Conservation (phyloP, 2,888 invertebrate species). For the Syrista parreyssii region DNA sequence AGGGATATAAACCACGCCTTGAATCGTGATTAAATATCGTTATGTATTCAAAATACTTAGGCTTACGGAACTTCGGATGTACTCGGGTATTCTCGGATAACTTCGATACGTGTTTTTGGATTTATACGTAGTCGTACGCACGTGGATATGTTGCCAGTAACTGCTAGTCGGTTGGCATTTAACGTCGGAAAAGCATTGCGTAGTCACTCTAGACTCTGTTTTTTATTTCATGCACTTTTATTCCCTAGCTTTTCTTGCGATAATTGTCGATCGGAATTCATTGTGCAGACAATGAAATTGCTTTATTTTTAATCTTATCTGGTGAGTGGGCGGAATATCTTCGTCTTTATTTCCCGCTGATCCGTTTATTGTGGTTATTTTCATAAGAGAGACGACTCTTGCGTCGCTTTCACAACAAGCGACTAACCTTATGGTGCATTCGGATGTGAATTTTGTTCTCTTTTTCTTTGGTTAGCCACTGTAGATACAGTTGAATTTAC, state of each 20-base stretch:
- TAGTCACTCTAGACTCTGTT: neutral
- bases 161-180: neutral
- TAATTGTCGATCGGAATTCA: neutral
- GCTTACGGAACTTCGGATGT: neutral
- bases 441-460: neutral
- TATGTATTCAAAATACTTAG: neutral
- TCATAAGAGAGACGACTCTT: neutral
- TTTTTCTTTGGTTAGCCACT: neutral
- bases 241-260: neutral
- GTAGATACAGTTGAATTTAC: neutral
- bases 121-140: neutral
- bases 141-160: neutral
- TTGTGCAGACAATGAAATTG: neutral
- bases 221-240: neutral
- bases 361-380: neutral
- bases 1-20: neutral
- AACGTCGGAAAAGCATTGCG: neutral
- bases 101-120: conserved; percentile 17
- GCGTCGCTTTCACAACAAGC: neutral
- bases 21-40: neutral
- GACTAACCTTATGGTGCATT: neutral
- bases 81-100: conserved; percentile 10
- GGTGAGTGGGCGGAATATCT: neutral
- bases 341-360: neutral
- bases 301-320: neutral